Percentiles rank a stretch among this genome's conserved stretches.
Evolutionary conservation across 2,797 vertebrate species (phyloP).

Genomic region (Microctenopoma steveboyesi): DNA sequence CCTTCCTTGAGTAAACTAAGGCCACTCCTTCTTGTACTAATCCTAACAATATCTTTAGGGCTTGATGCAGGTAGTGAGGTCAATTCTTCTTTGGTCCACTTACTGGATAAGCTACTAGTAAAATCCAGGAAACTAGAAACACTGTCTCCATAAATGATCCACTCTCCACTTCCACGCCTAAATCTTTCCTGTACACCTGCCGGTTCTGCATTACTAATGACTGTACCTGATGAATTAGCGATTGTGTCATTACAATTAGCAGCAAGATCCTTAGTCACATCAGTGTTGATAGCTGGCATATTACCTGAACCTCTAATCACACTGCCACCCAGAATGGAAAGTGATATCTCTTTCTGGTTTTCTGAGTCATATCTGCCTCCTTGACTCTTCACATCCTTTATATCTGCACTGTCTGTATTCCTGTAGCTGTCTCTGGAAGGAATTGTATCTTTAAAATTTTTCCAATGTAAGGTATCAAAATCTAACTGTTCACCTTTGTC

Average conservation of each 20-base stretch:
- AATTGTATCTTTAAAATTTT: neutral
- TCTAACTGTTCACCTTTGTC: conserved; percentile 25
- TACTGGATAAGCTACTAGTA: neutral
- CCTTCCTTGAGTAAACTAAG: neutral
- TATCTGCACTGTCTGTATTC: neutral
- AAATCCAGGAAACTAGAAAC: neutral
- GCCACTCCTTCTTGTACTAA: conserved; percentile 1
- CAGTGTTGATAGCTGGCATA: neutral
- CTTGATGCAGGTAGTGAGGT: neutral
- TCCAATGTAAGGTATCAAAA: conserved; percentile 19
- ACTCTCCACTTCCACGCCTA: conserved; percentile 18
- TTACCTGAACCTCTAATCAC: neutral
- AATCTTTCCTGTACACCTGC: neutral
- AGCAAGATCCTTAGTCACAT: neutral
- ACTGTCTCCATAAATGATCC: conserved; percentile 18
- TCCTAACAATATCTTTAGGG: neutral
- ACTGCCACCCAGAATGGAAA: too few species aligned
- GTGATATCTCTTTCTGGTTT: neutral
- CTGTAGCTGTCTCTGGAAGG: neutral
- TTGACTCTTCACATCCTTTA: neutral
- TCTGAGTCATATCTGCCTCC: neutral
- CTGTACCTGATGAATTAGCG: neutral
- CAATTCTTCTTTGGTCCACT: neutral
- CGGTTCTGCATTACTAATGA: neutral
- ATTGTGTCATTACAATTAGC: neutral